Percentiles rank a stretch among this genome's conserved stretches.
Conservation (phyloP, 2,797 vertebrate genomes). For the Tachyglossus aculeatus region DNA sequence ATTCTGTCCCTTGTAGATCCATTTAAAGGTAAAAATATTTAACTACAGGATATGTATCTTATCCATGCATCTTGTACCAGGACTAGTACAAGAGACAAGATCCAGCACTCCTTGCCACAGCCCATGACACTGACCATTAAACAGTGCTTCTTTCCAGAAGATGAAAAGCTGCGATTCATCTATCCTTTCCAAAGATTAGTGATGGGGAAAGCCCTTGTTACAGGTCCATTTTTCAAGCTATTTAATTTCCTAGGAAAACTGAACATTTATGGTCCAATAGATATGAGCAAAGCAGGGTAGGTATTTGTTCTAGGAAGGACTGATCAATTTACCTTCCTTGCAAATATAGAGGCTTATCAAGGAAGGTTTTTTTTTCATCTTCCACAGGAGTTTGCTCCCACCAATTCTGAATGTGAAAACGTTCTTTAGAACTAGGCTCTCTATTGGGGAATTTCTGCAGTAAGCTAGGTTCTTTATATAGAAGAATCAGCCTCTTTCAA, state of each 20-base stretch:
- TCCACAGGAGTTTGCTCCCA: neutral
- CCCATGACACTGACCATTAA: too few species aligned
- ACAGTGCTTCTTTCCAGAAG: too few species aligned
- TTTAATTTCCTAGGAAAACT: neutral
- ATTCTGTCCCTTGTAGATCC: too few species aligned
- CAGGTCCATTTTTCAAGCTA: too few species aligned
- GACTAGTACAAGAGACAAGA: too few species aligned
- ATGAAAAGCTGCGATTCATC: too few species aligned
- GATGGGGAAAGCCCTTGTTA: too few species aligned
- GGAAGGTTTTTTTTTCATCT: neutral
- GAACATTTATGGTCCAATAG: neutral
- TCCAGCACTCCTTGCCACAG: too few species aligned
- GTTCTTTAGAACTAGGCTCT: conserved; percentile 28
- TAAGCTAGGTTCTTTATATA: conserved; percentile 14
- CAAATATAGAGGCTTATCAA: conserved; percentile 5
- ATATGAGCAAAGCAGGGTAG: neutral
- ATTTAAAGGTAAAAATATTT: too few species aligned
- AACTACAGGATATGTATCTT: too few species aligned
- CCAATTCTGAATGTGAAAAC: conserved; percentile 14
- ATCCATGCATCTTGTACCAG: too few species aligned
- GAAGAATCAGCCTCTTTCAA: conserved; percentile 1
- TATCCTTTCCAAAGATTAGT: too few species aligned
- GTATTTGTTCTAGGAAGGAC: neutral
- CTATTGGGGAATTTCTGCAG: neutral
- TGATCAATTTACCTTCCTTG: neutral